phyloP scores from a whole-genome alignment of 2,113 vertebrate species.

The Anolis sagrei region DNA sequence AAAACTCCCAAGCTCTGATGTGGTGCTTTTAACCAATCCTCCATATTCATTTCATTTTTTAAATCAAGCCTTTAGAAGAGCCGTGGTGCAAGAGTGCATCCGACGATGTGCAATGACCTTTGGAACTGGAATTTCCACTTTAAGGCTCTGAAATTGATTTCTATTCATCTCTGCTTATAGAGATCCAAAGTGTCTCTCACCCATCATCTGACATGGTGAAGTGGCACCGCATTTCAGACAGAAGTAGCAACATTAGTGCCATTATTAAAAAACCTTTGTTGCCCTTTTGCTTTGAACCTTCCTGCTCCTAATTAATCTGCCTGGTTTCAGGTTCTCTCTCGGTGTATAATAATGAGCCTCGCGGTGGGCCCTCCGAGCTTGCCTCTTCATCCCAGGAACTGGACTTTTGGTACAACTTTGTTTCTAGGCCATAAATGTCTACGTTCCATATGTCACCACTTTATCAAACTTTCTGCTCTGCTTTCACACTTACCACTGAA shows the following conservation, averaged over 20 bases:
- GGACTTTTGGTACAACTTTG: neutral
- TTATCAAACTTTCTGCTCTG: neutral
- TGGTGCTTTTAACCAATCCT: neutral
- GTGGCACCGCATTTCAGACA: neutral
- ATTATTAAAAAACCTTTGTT: neutral
- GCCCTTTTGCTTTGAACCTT: conserved; percentile 18
- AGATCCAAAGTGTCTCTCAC: neutral
- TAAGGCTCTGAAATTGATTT: conserved; percentile 10
- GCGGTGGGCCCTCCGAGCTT: neutral
- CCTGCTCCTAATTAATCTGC: conserved; percentile 26
- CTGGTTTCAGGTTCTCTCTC: conserved; percentile 23
- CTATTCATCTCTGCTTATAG: neutral
- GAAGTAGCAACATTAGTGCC: neutral
- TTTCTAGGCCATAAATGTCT: neutral
- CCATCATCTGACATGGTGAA: neutral
- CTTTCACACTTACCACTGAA: neutral
- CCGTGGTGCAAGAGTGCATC: neutral
- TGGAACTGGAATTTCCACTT: neutral
- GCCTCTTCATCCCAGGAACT: neutral
- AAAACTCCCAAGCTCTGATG: neutral
- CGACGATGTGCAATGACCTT: conserved; percentile 6
- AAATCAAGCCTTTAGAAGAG: neutral
- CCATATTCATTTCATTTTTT: neutral
- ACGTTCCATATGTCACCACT: neutral
- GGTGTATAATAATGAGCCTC: conserved; percentile 37